Percentiles rank a stretch among this genome's conserved stretches.
phyloP scores from a whole-genome alignment of 2,888 invertebrate genomes.

The Ischnus inquisitorius region DNA sequence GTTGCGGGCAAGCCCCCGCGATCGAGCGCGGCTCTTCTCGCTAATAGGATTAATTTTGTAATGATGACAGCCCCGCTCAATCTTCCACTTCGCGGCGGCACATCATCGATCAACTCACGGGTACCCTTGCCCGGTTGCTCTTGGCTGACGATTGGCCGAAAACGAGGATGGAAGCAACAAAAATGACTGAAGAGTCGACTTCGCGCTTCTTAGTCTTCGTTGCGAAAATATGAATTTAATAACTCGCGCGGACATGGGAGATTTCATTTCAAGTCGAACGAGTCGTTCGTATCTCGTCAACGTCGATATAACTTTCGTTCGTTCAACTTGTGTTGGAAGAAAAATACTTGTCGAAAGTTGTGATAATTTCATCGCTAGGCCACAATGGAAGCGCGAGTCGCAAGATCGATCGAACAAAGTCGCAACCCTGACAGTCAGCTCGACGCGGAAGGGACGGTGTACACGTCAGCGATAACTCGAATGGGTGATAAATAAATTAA shows the following conservation, averaged over 20 bases:
- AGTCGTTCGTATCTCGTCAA: background rate
- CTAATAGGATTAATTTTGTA: conserved; percentile 70
- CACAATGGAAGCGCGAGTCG: too few species aligned
- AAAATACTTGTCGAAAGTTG: too few species aligned
- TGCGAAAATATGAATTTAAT: background rate
- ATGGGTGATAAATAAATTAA: conserved; percentile 13
- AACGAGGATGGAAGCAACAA: conserved; percentile 11
- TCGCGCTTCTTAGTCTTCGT: background rate
- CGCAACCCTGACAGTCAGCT: background rate
- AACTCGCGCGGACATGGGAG: background rate
- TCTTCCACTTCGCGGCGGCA: conserved; percentile 64
- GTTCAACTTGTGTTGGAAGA: too few species aligned
- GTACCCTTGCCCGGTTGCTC: background rate
- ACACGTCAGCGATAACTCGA: background rate
- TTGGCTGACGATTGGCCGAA: background rate
- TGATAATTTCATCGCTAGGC: too few species aligned
- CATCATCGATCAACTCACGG: conserved; percentile 64
- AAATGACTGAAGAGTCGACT: background rate
- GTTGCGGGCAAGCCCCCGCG: conserved; percentile 5
- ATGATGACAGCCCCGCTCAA: conserved; percentile 64
- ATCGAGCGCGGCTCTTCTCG: conserved; percentile 5
- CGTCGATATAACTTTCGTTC: background rate
- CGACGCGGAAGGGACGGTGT: background rate
- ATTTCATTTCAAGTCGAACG: background rate
- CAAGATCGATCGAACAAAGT: too few species aligned